Percentiles rank a stretch among this genome's conserved stretches.
Conservation (phyloP, 2,113 vertebrate species). For the Craseonycteris thonglongyai region DNA sequence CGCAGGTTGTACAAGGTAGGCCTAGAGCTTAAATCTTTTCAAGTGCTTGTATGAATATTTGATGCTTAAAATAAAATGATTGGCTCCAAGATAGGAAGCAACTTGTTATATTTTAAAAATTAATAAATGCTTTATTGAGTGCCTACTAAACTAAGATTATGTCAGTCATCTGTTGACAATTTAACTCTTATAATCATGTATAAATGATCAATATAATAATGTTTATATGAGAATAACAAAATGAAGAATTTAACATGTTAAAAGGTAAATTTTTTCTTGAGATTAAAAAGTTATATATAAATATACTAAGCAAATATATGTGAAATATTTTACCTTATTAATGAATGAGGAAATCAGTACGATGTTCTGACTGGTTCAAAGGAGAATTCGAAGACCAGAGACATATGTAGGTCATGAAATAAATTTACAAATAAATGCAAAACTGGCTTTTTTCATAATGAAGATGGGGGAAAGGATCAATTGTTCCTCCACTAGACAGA, state of each 20-base stretch:
- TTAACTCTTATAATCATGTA: not conserved
- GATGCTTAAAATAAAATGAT: slow-evolving; percentile 38
- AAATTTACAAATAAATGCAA: slow-evolving; percentile 30
- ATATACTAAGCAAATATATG: not conserved
- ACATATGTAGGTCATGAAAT: slow-evolving; percentile 6
- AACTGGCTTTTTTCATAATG: not conserved
- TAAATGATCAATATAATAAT: not conserved
- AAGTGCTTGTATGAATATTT: not conserved
- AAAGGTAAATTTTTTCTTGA: not conserved
- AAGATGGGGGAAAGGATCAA: not conserved
- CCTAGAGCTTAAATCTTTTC: too few relatives aligned
- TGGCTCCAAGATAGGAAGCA: slow-evolving; percentile 10
- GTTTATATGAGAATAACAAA: not conserved
- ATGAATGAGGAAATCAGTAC: slow-evolving; percentile 13
- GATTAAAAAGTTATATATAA: not conserved
- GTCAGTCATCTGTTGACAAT: slow-evolving; percentile 9
- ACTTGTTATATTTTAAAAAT: not conserved
- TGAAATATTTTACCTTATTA: slow-evolving; percentile 35
- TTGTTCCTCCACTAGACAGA: not conserved
- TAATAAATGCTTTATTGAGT: slow-evolving; percentile 33
- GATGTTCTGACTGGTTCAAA: not conserved
- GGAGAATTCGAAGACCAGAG: not conserved
- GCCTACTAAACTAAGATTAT: not conserved
- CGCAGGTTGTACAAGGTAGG: too few relatives aligned
- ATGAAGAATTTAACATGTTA: slow-evolving; percentile 11